Base-by-base conservation (phyloP, 2,797 vertebrate genomes). In the Neoniphon sammara region DNA sequence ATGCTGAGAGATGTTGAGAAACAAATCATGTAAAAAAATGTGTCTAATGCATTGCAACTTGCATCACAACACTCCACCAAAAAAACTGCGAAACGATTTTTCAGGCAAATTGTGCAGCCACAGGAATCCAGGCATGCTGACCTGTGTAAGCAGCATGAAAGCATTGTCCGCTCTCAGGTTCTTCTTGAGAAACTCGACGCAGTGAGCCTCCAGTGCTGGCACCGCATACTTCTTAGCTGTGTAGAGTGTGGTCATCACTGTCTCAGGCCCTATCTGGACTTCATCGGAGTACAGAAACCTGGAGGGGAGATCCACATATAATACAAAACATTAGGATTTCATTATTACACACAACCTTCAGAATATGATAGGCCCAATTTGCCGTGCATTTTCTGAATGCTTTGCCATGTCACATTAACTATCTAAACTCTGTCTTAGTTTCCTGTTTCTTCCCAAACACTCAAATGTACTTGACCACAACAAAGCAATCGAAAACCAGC, bases 181-280 rank as follows among this genome's bases (percentile, higher is more conserved):
- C 86, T 98, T 99, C 89, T 98, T 99, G 0, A 98, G 95, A 64
- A 99, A 99, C 83, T 99, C 97, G 91, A 99, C 98, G 31, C 98
- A 99, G 78, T 98, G 97, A 10, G 97, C 96, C 91, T 99, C 98
- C 0, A 99, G 94, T 0, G 98, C 97, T 0, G 97, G 98, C 15
- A 99, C 97, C 0, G 98, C 98, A 0, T 99, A 99, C 89, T 99
- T 99, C 89, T 99, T 99, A 56, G 98, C 97, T 0, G 98, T 99
- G 74, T 99, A 99, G n/a, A 99, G 93, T 0, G 98, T 99, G 59
- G 98, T 99, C 97, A 99, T 99, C 84, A 99, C 98, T 0, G 97
- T 99, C 94, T 99, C 98, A 0, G 98, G 97, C 21, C 98, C 98
- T 0, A 99, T 99, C 91, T 98, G 97, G 68, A 99, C 97, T 80